Evolutionary conservation across 1,140 invertebrate species (phyloP).

Genomic region (Zaprionus africanus): DNA sequence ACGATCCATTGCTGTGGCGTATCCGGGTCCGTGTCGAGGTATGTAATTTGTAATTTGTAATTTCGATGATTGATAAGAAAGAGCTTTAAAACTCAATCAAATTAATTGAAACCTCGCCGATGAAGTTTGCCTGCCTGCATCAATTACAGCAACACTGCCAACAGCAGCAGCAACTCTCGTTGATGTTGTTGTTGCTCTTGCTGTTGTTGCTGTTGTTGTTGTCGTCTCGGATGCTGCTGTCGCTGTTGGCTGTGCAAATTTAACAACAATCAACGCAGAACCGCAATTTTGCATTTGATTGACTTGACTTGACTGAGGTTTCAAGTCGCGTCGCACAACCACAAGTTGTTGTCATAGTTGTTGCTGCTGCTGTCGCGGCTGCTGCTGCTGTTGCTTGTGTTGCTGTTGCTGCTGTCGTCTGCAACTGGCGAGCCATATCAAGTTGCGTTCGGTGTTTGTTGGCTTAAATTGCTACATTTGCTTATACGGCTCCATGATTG

Average conservation of each 20-base stretch:
- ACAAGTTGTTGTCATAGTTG: constrained; percentile 50
- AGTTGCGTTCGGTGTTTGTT: constrained; percentile 73
- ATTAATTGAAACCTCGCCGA: constrained; percentile 62
- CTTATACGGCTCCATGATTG: constrained; percentile 82
- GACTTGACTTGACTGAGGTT: constrained; percentile 71
- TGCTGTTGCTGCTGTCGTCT: constrained; percentile 44
- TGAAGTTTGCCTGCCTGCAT: constrained; percentile 47
- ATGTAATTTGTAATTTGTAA: constrained; percentile 78
- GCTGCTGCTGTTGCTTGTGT: constrained; percentile 23
- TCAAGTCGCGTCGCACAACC: constrained; percentile 55
- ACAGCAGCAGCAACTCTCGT: constrained; percentile 20
- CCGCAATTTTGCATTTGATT: constrained; percentile 84
- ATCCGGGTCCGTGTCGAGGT: constrained; percentile 93
- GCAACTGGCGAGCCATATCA: constrained; percentile 70
- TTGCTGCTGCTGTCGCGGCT: constrained; percentile 36
- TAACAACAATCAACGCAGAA: constrained; percentile 80
- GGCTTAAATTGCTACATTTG: constrained; percentile 79
- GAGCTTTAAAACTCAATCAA: constrained; percentile 64
- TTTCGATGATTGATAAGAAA: constrained; percentile 33
- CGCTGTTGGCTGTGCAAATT: constrained; percentile 61
- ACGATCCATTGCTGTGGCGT: constrained; percentile 92
- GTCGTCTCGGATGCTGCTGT: constrained; percentile 22
- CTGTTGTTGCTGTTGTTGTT: constrained; percentile 25
- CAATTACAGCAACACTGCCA: constrained; percentile 34
- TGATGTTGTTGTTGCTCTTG: neutral